Evolutionary conservation across 2,797 vertebrate genomes (phyloP), one percentile per base, ranked within the genome.

Genomic region (Onychomys leucogaster): DNA sequence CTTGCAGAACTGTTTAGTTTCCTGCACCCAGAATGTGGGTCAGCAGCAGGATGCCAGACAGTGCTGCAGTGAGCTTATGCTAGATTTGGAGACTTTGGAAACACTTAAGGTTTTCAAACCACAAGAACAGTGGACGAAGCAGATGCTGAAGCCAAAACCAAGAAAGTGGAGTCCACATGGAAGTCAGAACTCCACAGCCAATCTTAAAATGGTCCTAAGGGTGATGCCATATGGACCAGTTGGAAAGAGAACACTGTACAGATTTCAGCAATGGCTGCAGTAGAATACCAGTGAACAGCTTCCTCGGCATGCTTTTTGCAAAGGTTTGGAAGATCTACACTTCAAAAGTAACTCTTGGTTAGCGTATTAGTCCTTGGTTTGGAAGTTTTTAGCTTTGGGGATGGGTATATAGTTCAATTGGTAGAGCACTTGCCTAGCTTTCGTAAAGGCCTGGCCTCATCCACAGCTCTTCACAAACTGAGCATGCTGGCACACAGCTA

Each of bases 101-200:
- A 89, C 10, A 41, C 16, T 11, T 27, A 19, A 49, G 49, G 49
- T 41, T 59, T 71, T 49, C n/a, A 86, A 49, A 27, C 32, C 34
- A 52, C 32, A 14, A 37, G 16, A 29, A 55, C 67, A 57, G n/a
- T 7, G 69, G 27, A 29, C 57, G n/a, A 41, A 19, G 5, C 43
- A 71, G 67, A 87, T 32, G 27, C 52, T 21, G 65, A 41, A 59
- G 37, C 37, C n/a, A 21, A 75, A 43, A 52, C n/a, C 69, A 98
- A 99, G 99, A 94, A 99, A 99, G 98, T 99, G 99, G 99, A 99
- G 99, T 99, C 99, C 99, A 98, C 99, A 55, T 9, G 46, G 84
- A 55, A 37, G n/a, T 71, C 13, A 55, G 46, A 71, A 55, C 84
- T 9, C 14, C 46, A 55, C 46, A 4, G 84, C 7, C 34, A 86